phyloP scores from a whole-genome alignment of 2,113 vertebrate species.

The Callaeas wilsoni region DNA sequence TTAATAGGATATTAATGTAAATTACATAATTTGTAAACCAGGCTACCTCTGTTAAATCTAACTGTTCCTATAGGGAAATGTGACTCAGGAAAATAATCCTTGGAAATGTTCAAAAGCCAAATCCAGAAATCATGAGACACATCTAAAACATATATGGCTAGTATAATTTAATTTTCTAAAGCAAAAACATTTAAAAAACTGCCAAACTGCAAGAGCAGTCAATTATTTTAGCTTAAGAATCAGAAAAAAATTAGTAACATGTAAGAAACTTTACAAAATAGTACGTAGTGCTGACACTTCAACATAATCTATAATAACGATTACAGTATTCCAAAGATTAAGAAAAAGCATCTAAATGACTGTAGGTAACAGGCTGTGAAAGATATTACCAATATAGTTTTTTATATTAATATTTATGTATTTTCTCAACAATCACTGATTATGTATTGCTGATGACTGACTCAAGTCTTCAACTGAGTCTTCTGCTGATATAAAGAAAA shows the following conservation, averaged over 20 bases:
- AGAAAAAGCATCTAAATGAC: neutral
- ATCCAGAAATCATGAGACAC: neutral
- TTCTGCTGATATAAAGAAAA: neutral
- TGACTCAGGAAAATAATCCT: neutral
- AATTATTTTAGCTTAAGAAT: neutral
- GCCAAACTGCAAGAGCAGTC: neutral
- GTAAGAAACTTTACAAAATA: neutral
- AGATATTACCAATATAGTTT: neutral
- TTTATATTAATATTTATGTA: neutral
- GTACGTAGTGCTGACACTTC: neutral
- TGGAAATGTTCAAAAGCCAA: neutral
- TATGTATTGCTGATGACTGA: neutral
- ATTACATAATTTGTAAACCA: neutral
- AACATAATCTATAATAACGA: neutral
- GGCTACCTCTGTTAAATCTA: neutral
- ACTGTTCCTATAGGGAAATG: neutral
- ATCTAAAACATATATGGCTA: neutral
- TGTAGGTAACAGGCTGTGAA: neutral
- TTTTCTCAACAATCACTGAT: neutral
- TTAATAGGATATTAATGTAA: neutral
- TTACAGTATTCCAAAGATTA: neutral
- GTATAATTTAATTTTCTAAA: neutral
- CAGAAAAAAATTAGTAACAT: neutral
- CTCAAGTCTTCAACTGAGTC: neutral
- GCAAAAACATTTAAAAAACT: neutral